Percentiles rank a stretch among this genome's conserved stretches.
Evolutionary conservation across 1,140 invertebrate genomes (phyloP).

Genomic region (Achroia grisella): DNA sequence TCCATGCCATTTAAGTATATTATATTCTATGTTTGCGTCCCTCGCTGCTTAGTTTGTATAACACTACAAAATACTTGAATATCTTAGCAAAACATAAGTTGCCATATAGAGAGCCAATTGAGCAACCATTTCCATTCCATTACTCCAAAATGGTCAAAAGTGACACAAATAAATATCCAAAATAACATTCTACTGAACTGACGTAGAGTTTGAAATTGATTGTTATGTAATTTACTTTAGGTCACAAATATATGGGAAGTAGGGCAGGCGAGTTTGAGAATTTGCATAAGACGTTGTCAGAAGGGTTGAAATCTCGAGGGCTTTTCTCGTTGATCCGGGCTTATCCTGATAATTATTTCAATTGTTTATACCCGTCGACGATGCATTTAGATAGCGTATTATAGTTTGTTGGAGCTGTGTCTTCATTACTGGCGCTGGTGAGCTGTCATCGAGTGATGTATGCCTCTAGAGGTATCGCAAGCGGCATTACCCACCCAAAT

Average conservation of each 20-base stretch:
- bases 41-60: neutral
- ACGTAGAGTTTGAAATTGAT: neutral
- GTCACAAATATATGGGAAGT: neutral
- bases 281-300: constrained; percentile 71
- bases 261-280: constrained; percentile 48
- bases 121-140: constrained; percentile 41
- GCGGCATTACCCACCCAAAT: constrained; percentile 15
- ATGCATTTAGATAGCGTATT: constrained; percentile 70
- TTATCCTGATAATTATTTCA: constrained; percentile 73
- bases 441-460: constrained; percentile 48
- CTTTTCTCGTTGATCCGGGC: constrained; percentile 52
- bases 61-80: constrained; percentile 5
- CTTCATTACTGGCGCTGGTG: constrained; percentile 45
- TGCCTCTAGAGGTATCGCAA: constrained; percentile 19
- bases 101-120: constrained; percentile 55
- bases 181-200: neutral
- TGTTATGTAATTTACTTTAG: neutral
- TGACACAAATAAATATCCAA: constrained; percentile 2
- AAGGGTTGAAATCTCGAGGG: constrained; percentile 68
- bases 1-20: too few species aligned
- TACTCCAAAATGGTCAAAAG: constrained; percentile 5
- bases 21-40: too few species aligned
- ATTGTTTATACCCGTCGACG: constrained; percentile 71
- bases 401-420: constrained; percentile 61
- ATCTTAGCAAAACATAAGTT: constrained; percentile 39